A percentile compares a stretch with the other conserved stretches of the same genome.
phyloP scores from a whole-genome alignment of 2,888 invertebrate species.

The Platypus cylindrus region DNA sequence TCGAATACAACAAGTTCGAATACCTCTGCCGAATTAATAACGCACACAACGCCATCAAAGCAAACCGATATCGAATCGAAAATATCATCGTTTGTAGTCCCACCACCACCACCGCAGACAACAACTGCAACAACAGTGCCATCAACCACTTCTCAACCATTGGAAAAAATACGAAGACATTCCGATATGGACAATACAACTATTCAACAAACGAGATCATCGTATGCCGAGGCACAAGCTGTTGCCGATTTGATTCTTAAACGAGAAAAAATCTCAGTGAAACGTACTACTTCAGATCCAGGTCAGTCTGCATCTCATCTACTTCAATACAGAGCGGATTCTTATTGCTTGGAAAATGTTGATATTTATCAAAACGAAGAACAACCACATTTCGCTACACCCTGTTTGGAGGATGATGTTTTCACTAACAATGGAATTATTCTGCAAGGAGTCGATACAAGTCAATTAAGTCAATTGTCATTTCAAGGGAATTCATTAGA shows the following conservation, averaged over 20 bases:
- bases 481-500: slow-evolving; percentile 31
- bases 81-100: slow-evolving; percentile 43
- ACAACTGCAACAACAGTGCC: too few relatives aligned
- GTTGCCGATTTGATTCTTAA: slow-evolving; percentile 65
- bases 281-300: slow-evolving; percentile 61
- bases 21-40: slow-evolving; percentile 13
- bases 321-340: slow-evolving; percentile 46
- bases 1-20: slow-evolving; percentile 1
- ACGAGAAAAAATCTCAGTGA: slow-evolving; percentile 56
- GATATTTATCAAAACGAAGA: slow-evolving; percentile 49
- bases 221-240: slow-evolving; percentile 60
- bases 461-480: slow-evolving; percentile 40
- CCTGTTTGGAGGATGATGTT: slow-evolving; percentile 63
- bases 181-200: slow-evolving; percentile 46
- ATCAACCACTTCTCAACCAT: too few relatives aligned
- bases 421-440: slow-evolving; percentile 60
- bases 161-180: slow-evolving; percentile 34
- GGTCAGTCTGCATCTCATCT: slow-evolving; percentile 40
- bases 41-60: slow-evolving; percentile 11
- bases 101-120: slow-evolving; percentile 39
- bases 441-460: slow-evolving; percentile 49
- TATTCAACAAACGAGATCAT: slow-evolving; percentile 39
- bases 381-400: slow-evolving; percentile 45
- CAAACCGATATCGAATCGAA: slow-evolving; percentile 29
- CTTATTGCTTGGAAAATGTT: slow-evolving; percentile 49